Evolutionary conservation across 2,888 invertebrate genomes (phyloP), one percentile per base, ranked within the genome.

Genomic region (Latrodectus elegans): DNA sequence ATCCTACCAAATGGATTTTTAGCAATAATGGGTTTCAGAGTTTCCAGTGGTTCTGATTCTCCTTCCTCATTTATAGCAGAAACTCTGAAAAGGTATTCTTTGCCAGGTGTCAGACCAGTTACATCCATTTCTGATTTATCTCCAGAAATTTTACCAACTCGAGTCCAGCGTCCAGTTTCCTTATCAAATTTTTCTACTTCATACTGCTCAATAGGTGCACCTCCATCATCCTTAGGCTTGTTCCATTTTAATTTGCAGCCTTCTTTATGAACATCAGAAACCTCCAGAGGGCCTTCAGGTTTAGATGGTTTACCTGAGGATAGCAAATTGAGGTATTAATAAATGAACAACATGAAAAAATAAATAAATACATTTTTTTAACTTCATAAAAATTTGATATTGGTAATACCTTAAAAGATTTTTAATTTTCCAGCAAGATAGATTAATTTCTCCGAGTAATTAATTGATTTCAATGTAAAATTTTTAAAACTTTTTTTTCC

Each of bases 151-250:
- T 89, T 90, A 91, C 97, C 97, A 91, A 97, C 96, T 85, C 97
- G 94, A 88, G 96, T 95, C 97, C 97, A 97, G 92, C 97, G 96
- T 89, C 97, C 97, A 75, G 97, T 90, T 64, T 90, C 90, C 52
- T 90, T 93, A 91, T 97, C 97, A 95, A 97, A 95, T 92, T 97
- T 97, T 93, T 98, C 98, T 78, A 98, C 95, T 92, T 97, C 95
- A 92, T 98, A 98, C 92, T 97, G 97, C 91, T 96, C 96, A 92
- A 99, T 95, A 0, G 98, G 98, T 67, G 95, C 94, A 64, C 98
- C 98, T 60, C 99, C 99, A 91, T 98, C 98, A 92, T 99, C 98
- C 91, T 97, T 96, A 0, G 98, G 98, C 92, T 97, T 97, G 92
- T 97, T 95, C 98, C 98, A 98, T 91, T 94, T 94, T n/a, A 97